These are phyloP conservation scores for Buceros bicornis DNA, from an alignment of 2,797 vertebrate species.

Conservation along the genomic window DNA sequence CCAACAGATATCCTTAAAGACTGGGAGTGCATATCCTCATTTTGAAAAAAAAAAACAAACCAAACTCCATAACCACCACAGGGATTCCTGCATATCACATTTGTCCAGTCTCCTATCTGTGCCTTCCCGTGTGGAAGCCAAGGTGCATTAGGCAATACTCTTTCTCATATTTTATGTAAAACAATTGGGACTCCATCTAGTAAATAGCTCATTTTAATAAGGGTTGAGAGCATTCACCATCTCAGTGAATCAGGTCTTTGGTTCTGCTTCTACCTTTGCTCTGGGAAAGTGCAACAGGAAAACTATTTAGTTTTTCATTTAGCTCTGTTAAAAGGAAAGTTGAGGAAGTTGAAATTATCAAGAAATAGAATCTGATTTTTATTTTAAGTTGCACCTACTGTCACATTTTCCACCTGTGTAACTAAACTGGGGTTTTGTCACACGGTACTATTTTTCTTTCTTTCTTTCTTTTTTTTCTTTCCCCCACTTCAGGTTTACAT, in stretches of 20 bases:
- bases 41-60: neutral
- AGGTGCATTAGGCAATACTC: neutral
- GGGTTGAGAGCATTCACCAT: neutral
- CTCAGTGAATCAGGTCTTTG: neutral
- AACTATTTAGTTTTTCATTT: constrained; percentile 36
- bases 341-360: constrained; percentile 22
- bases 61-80: neutral
- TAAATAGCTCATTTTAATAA: neutral
- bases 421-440: neutral
- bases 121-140: neutral
- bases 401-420: neutral
- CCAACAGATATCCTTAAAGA: neutral
- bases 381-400: neutral
- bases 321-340: constrained; percentile 23
- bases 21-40: neutral
- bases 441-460: neutral
- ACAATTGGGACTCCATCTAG: neutral
- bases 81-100: neutral
- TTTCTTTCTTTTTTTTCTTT: neutral
- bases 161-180: neutral
- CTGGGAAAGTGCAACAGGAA: constrained; percentile 1
- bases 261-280: neutral
- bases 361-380: neutral
- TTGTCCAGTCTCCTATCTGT: neutral
- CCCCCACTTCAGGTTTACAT: neutral